Percentiles rank a stretch among this genome's conserved stretches.
These are phyloP conservation scores for Myzus persicae DNA, from an alignment of 1,140 invertebrate genomes.

Conservation along the genomic window DNA sequence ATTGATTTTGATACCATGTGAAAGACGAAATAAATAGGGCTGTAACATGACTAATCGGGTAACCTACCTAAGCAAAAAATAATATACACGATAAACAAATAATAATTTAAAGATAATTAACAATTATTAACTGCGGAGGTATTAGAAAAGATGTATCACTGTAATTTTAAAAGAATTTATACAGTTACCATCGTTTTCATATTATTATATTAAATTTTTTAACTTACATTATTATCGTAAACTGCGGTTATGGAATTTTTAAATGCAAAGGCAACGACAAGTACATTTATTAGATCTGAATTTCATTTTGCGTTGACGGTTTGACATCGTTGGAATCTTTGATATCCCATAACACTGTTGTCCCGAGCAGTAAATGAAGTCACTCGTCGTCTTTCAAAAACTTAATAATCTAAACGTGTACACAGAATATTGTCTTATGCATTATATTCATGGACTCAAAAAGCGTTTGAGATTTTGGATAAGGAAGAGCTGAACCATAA, in stretches of 20 bases:
- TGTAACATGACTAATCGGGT: background rate
- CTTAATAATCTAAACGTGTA: too few relatives aligned
- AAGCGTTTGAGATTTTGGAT: too few relatives aligned
- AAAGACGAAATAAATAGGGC: background rate
- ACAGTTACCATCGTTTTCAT: background rate
- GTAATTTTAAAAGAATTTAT: background rate
- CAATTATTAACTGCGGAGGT: background rate
- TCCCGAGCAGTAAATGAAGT: background rate
- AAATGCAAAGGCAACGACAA: too few relatives aligned
- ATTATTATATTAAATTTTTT: background rate
- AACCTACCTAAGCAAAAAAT: background rate
- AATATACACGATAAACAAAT: background rate
- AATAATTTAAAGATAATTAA: background rate
- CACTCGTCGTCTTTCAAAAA: background rate
- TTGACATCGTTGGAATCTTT: too few relatives aligned
- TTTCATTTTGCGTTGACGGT: too few relatives aligned
- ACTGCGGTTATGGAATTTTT: too few relatives aligned
- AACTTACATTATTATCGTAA: too few relatives aligned
- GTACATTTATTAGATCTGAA: too few relatives aligned
- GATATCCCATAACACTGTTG: background rate
- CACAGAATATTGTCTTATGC: too few relatives aligned
- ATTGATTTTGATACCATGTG: background rate
- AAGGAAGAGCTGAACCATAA: too few relatives aligned
- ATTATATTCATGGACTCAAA: too few relatives aligned
- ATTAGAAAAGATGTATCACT: background rate